Conservation (phyloP, 2,888 invertebrate genomes). For the Melanophora roralis region DNA sequence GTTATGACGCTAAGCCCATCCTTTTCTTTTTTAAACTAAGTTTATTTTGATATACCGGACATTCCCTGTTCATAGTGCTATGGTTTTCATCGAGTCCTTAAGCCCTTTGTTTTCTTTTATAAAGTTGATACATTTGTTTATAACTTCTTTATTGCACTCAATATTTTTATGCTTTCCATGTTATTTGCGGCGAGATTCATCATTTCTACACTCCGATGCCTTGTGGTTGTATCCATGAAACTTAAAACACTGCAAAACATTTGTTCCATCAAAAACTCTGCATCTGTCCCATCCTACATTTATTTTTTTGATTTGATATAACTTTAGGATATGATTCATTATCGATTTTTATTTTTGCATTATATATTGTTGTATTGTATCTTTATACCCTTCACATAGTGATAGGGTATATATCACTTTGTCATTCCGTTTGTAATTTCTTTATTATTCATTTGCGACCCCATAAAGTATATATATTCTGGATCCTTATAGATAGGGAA, state of each 20-base stretch:
- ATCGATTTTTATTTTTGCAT: background rate
- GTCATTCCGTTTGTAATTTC: too few species aligned
- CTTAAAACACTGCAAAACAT: background rate
- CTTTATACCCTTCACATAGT: too few species aligned
- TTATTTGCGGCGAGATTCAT: background rate
- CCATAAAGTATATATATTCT: too few species aligned
- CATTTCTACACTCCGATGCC: background rate
- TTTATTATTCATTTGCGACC: too few species aligned
- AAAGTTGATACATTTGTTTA: conserved; percentile 23
- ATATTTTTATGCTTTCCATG: conserved; percentile 13
- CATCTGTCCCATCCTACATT: background rate
- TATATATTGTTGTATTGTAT: background rate
- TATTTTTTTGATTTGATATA: background rate
- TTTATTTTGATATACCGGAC: too few species aligned
- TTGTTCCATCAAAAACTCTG: background rate
- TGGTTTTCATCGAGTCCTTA: conserved; percentile 21
- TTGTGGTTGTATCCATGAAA: background rate
- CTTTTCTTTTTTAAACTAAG: too few species aligned
- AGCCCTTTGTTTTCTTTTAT: background rate
- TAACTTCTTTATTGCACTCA: background rate
- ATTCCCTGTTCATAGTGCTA: too few species aligned
- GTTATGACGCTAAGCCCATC: background rate
- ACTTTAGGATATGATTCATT: background rate
- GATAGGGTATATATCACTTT: too few species aligned
- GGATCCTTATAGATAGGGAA: too few species aligned